Percentiles rank a stretch among this genome's conserved stretches.
These are phyloP conservation scores for Lutraria rhynchaena DNA, from an alignment of 1,140 invertebrate species.

Conservation along the genomic window DNA sequence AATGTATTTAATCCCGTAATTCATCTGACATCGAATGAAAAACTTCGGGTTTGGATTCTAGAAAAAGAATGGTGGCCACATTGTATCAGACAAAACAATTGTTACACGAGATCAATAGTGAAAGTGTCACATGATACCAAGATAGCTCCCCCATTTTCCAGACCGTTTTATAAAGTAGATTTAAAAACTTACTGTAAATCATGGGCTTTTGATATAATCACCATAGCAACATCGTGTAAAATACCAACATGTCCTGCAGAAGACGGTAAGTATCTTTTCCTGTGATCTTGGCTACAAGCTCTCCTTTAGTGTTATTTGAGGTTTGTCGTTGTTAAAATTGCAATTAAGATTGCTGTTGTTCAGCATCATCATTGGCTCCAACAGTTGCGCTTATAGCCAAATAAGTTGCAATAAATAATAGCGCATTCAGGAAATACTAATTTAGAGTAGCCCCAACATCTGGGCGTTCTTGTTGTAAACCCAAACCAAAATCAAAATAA, in stretches of 20 bases:
- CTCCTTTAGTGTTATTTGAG: too few relatives aligned
- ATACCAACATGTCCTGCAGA: constrained; percentile 45
- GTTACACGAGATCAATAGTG: constrained; percentile 38
- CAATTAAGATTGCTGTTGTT: too few relatives aligned
- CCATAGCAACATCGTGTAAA: constrained; percentile 13
- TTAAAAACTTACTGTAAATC: constrained; percentile 16
- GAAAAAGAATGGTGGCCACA: constrained; percentile 38
- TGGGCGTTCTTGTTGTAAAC: too few relatives aligned
- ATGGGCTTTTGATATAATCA: constrained; percentile 5
- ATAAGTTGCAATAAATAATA: too few relatives aligned
- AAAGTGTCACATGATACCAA: constrained; percentile 16
- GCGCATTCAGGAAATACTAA: too few relatives aligned
- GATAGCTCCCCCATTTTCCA: constrained; percentile 36
- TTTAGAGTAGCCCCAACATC: too few relatives aligned
- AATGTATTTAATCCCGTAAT: constrained; percentile 40
- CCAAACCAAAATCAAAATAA: too few relatives aligned
- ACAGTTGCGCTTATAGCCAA: too few relatives aligned
- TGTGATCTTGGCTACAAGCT: too few relatives aligned
- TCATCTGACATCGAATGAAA: constrained; percentile 8
- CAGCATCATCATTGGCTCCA: too few relatives aligned
- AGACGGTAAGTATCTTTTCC: constrained; percentile 13
- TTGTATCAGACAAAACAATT: constrained; percentile 36
- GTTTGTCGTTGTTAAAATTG: too few relatives aligned
- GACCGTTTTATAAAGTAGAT: constrained; percentile 22
- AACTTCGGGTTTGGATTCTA: constrained; percentile 42